Base-by-base conservation (phyloP, 2,113 vertebrate species). In the Delphinus delphis region DNA sequence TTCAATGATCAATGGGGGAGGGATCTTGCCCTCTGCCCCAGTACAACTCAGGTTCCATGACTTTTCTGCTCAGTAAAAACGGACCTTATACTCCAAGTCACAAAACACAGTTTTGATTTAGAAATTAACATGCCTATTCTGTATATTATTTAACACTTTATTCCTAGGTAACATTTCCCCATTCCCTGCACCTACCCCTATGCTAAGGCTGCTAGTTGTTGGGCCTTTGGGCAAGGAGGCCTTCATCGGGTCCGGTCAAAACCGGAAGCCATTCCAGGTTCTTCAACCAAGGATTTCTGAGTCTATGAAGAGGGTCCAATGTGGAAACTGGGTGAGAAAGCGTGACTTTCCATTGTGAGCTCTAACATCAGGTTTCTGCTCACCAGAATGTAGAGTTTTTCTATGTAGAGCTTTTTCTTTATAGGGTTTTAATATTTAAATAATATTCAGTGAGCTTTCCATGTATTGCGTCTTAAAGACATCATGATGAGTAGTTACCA, bases 261-360 rank as follows among this genome's bases (percentile, higher is more conserved):
- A n/a, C 25, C 11, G 36, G 38, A 86, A 33, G 6, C n/a, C 4
- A 3, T 15, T 1, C 28, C 8, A 10, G n/a, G 20, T 6, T 20
- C 4, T 18, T 7, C n/a, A 5, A 1, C 26, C 23, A 14, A 8
- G 17, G 36, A 15, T 50, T 25, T 47, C 84, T 10, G 6, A 8
- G 25, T 38, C 58, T 44, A 2, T 0, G 4, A 7, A 44, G 1
- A 1, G 8, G 2, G 18, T 10, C 28, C 3, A 0, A 0, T 2
- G 7, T 23, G 28, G 53, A 31, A 94, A 17, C 1, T 0, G 0
- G 12, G 33, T 0, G 38, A 58, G 67, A 26, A 25, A 9, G 50
- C 4, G 0, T 5, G 41, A 11, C 33, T 15, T 14, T 1, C 5
- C 41, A 26, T 0, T 0, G 0, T 0, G 33, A 12, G 17, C 26